Conservation (phyloP, 2,888 invertebrate species). For the Frankliniella intonsa region DNA sequence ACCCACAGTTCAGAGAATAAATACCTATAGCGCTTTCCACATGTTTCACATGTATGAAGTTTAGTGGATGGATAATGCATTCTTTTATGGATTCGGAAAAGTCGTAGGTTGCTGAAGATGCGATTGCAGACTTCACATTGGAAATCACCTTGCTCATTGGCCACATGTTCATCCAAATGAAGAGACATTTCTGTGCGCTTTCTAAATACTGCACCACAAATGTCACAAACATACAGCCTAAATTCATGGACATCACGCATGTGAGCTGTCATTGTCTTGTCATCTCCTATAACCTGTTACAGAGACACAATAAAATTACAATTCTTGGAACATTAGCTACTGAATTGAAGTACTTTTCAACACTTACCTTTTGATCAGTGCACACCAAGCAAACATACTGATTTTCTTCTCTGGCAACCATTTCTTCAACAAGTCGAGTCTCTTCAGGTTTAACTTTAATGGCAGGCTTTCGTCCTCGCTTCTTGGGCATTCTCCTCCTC, state of each 20-base stretch:
- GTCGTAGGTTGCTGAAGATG: slow-evolving; percentile 57
- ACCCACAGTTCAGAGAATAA: neutral
- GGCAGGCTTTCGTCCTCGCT: neutral
- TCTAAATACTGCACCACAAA: slow-evolving; percentile 62
- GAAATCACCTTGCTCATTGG: slow-evolving; percentile 58
- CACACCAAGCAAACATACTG: slow-evolving; percentile 34
- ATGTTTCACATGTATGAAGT: slow-evolving; percentile 59
- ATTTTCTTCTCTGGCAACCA: slow-evolving; percentile 36
- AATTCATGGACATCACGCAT: slow-evolving; percentile 57
- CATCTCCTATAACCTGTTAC: slow-evolving; percentile 48
- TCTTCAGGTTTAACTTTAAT: slow-evolving; percentile 37
- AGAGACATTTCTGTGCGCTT: slow-evolving; percentile 58
- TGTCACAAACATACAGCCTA: slow-evolving; percentile 64
- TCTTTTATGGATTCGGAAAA: slow-evolving; percentile 60
- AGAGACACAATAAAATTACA: neutral
- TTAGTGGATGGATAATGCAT: slow-evolving; percentile 59
- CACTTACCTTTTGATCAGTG: slow-evolving; percentile 5
- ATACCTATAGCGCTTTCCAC: slow-evolving; percentile 61
- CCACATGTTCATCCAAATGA: slow-evolving; percentile 61
- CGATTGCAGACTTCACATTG: slow-evolving; percentile 61
- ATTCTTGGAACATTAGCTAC: neutral
- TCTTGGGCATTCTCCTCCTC: slow-evolving; percentile 13
- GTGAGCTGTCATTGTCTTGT: slow-evolving; percentile 58
- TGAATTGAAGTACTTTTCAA: neutral
- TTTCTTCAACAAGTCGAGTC: slow-evolving; percentile 42